Evolutionary conservation across 2,113 vertebrate genomes (phyloP), one percentile per base, ranked within the genome.

Genomic region (Dipodomys merriami): DNA sequence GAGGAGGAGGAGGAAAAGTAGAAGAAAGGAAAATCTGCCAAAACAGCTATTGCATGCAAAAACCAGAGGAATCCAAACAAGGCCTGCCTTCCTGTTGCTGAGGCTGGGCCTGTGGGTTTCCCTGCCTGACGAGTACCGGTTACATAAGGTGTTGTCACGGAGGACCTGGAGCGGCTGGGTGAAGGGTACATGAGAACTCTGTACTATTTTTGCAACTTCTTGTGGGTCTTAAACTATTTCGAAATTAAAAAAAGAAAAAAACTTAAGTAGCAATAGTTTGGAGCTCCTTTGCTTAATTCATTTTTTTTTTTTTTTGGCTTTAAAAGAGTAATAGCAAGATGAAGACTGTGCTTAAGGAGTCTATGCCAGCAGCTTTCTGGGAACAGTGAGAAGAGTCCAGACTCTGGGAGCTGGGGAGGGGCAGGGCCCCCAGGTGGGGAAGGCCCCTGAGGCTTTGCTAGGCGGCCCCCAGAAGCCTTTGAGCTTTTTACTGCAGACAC

Each of bases 131-230:
- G 85, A 44, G 93, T 33, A 16, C 30, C 19, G 74, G 35, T 96
- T 94, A 96, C 12, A 35, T 83, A 96, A 95, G 92, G 96, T 68
- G 86, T 90, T 88, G 83, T 88, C 67, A 23, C 60, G 79, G 62
- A 25, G 33, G 77, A 13, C 71, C 1, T 25, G 46, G 83, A 83
- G 88, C 86, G 44, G 93, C 83, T 33, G 94, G 95, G 95, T 76
- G 83, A 88, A 90, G 92, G 83, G 93, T 67, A n/a, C 86, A 33
- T 1, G 30, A 82, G 87, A 94, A 86, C 71, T 84, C 57, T 20
- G 68, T 30, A 53, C 90, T 90, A 93, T 94, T 95, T 96, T 79
- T 95, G 91, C 88, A 93, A 78, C 76, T 83, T 60, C 88, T 39
- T 20, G 6, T 86, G 92, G 76, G 79, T 86, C 62, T 94, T 72